These are phyloP conservation scores for Thelaira solivaga DNA, from an alignment of 2,888 invertebrate species.

Conservation along the genomic window DNA sequence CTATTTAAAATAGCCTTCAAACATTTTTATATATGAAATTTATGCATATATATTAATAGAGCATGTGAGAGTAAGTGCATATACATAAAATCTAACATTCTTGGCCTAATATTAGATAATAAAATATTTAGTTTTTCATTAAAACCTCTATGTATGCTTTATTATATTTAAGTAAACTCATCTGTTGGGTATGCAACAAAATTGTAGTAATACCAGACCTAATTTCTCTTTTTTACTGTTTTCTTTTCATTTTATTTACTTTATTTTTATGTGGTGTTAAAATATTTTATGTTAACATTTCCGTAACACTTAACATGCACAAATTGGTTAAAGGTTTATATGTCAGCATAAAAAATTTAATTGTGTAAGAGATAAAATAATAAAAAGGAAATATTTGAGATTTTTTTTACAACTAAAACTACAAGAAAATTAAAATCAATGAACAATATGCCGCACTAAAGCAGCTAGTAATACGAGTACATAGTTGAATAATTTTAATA, in stretches of 20 bases:
- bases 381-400: neutral
- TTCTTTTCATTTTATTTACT: neutral
- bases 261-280: slow-evolving; percentile 39
- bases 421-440: slow-evolving; percentile 3
- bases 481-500: too few relatives aligned
- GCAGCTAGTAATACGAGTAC: too few relatives aligned
- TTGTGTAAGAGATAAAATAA: neutral
- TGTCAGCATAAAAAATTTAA: neutral
- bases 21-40: slow-evolving; percentile 1
- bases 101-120: slow-evolving; percentile 2
- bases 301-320: slow-evolving; percentile 47
- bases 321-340: slow-evolving; percentile 42
- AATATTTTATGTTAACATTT: slow-evolving; percentile 49
- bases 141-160: slow-evolving; percentile 40
- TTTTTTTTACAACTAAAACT: neutral
- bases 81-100: slow-evolving; percentile 3
- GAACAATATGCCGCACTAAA: neutral
- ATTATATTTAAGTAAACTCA: slow-evolving; percentile 3
- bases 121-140: slow-evolving; percentile 42
- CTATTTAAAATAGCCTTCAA: neutral
- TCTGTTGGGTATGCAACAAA: neutral
- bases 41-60: slow-evolving; percentile 29
- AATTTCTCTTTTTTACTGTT: neutral
- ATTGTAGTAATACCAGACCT: neutral
- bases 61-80: too few relatives aligned